Evolutionary conservation across 2,888 invertebrate genomes (phyloP).

Genomic region (Crepidodera aurea): DNA sequence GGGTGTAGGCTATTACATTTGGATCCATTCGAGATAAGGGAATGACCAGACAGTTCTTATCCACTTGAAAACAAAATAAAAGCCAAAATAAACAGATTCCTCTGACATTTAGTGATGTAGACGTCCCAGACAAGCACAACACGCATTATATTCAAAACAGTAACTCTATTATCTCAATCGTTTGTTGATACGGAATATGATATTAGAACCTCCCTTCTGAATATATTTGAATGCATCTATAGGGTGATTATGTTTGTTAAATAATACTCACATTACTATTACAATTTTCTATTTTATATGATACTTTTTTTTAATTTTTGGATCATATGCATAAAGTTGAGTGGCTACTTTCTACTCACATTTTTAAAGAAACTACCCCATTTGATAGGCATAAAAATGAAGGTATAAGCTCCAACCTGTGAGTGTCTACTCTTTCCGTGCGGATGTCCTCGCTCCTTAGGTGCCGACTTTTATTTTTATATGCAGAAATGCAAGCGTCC

Average conservation of each 20-base stretch:
- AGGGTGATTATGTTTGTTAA: not conserved
- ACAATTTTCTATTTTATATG: not conserved
- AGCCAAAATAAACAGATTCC: not conserved
- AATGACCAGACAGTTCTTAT: slow-evolving; percentile 4
- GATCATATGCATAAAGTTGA: too few relatives aligned
- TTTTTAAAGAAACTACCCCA: too few relatives aligned
- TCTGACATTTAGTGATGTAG: slow-evolving; percentile 2
- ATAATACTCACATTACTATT: not conserved
- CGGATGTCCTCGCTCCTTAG: too few relatives aligned
- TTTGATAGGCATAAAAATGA: too few relatives aligned
- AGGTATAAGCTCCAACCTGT: too few relatives aligned
- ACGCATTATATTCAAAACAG: slow-evolving; percentile 29
- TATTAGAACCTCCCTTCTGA: slow-evolving; percentile 36
- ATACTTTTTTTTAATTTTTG: not conserved
- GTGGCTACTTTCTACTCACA: too few relatives aligned
- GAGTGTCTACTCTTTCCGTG: too few relatives aligned
- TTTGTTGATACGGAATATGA: slow-evolving; percentile 37
- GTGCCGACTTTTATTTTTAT: too few relatives aligned
- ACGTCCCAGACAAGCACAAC: slow-evolving; percentile 21
- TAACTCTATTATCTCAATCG: slow-evolving; percentile 34
- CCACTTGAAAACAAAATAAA: not conserved
- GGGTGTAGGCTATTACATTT: not conserved
- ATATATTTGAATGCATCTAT: slow-evolving; percentile 17
- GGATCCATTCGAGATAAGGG: not conserved
- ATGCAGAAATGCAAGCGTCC: not conserved